Percentiles rank a stretch among this genome's conserved stretches.
Evolutionary conservation across 2,888 invertebrate species (phyloP).

Genomic region (Acrocera orbiculus): DNA sequence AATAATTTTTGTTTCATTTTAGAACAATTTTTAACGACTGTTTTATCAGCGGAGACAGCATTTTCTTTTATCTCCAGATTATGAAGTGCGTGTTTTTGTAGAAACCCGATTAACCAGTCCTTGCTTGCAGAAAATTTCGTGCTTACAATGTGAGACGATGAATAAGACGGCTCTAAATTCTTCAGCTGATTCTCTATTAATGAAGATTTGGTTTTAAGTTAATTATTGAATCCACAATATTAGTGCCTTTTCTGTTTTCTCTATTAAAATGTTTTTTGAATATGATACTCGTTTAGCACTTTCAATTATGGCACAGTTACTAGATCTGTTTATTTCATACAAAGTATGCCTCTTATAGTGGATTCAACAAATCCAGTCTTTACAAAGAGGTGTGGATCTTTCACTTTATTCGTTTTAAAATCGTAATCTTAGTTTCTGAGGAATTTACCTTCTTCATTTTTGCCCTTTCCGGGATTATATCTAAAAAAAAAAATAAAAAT

Average conservation of each 20-base stretch:
- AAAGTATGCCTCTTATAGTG: slow-evolving; percentile 2
- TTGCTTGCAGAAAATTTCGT: slow-evolving; percentile 10
- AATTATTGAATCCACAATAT: slow-evolving; percentile 13
- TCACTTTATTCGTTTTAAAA: slow-evolving; percentile 1
- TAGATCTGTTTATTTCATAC: background rate
- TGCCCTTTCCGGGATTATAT: no score
- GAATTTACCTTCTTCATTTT: background rate
- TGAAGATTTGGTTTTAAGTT: slow-evolving; percentile 10
- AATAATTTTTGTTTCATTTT: slow-evolving; percentile 13
- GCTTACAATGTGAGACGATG: background rate
- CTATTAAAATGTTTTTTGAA: slow-evolving; percentile 8
- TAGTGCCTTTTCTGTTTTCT: slow-evolving; percentile 13
- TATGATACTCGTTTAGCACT: background rate
- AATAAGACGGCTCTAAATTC: slow-evolving; percentile 8
- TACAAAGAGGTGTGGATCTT: slow-evolving; percentile 3
- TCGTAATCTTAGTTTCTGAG: slow-evolving; percentile 2
- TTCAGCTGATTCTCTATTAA: slow-evolving; percentile 11
- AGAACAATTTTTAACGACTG: slow-evolving; percentile 4
- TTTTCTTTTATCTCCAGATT: slow-evolving; percentile 9
- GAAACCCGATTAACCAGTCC: slow-evolving; percentile 9
- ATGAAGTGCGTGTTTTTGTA: slow-evolving; percentile 8
- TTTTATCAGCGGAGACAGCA: slow-evolving; percentile 8
- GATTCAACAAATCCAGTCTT: slow-evolving; percentile 3
- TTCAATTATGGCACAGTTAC: background rate
- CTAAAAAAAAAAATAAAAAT: no score